Conservation (phyloP, 2,888 invertebrate genomes). For the Lutraria lutraria region DNA sequence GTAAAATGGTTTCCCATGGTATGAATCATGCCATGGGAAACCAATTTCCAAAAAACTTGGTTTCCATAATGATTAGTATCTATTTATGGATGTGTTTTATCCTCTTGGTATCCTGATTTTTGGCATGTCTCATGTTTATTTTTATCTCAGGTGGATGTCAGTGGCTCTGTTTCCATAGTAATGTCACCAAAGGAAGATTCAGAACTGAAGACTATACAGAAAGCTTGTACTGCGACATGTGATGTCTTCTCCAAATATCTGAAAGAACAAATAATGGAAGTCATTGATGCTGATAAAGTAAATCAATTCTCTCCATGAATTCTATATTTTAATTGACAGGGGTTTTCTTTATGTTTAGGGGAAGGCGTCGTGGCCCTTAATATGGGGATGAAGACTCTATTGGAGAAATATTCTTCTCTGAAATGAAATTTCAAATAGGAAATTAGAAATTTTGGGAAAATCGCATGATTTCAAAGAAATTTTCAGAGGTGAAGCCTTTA, state of each 20-base stretch:
- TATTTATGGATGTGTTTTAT: not conserved
- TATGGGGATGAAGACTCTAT: no score
- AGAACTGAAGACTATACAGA: conserved; percentile 95
- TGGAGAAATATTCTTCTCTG: no score
- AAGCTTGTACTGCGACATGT: conserved; percentile 96
- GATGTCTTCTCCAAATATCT: conserved; percentile 98
- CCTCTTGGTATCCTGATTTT: not conserved
- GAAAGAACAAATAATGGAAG: conserved; percentile 99
- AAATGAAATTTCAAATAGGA: no score
- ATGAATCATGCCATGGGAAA: no score
- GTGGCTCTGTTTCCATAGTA: conserved; percentile 93
- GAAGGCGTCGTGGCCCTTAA: no score
- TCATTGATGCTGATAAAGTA: conserved; percentile 96
- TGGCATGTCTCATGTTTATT: not conserved
- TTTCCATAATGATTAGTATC: not conserved
- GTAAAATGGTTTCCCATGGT: no score
- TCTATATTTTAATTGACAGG: no score
- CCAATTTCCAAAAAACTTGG: no score
- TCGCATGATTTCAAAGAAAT: no score
- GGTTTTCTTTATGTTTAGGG: no score
- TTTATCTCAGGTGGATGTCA: conserved; percentile 90
- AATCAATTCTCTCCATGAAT: conserved; percentile 40
- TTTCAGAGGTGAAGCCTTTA: no score
- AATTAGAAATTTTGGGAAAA: no score
- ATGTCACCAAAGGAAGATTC: conserved; percentile 98